Evolutionary conservation across 2,113 vertebrate species (phyloP).

Genomic region (Brachyhypopomus gauderio): DNA sequence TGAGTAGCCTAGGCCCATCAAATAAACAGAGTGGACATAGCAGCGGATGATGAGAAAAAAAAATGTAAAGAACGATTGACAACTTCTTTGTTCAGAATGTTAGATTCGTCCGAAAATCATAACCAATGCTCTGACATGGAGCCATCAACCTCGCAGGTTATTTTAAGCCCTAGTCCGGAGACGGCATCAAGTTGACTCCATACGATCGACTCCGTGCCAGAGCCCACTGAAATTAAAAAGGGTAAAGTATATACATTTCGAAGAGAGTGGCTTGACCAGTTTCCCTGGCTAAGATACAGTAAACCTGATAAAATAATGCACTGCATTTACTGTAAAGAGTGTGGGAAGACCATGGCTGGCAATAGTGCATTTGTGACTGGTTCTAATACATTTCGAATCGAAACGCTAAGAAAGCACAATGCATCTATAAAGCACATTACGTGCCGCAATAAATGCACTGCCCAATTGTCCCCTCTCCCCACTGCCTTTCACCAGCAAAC

Average conservation of each 20-base stretch:
- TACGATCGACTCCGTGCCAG: slow-evolving; percentile 20
- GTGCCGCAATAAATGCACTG: too few relatives aligned
- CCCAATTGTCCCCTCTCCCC: too few relatives aligned
- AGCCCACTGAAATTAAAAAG: slow-evolving; percentile 10
- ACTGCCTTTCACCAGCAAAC: too few relatives aligned
- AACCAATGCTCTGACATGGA: too few relatives aligned
- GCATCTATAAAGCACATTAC: slow-evolving; percentile 16
- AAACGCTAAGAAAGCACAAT: slow-evolving; percentile 24
- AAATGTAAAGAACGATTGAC: not conserved
- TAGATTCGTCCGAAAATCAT: not conserved
- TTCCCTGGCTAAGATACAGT: slow-evolving; percentile 22
- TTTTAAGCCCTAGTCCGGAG: slow-evolving; percentile 16
- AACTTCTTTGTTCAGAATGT: too few relatives aligned
- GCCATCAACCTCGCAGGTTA: slow-evolving; percentile 4
- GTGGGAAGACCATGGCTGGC: slow-evolving; percentile 26
- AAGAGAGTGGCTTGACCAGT: not conserved
- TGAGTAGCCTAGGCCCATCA: not conserved
- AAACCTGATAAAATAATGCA: slow-evolving; percentile 17
- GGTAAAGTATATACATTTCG: not conserved
- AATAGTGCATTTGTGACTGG: slow-evolving; percentile 26
- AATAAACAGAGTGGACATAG: not conserved
- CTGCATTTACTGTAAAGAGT: slow-evolving; percentile 27
- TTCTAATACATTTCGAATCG: slow-evolving; percentile 24
- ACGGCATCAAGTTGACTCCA: slow-evolving; percentile 8
- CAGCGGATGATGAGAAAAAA: too few relatives aligned